Conservation (phyloP, 2,888 invertebrate genomes). For the Cerceris ruficornis region DNA sequence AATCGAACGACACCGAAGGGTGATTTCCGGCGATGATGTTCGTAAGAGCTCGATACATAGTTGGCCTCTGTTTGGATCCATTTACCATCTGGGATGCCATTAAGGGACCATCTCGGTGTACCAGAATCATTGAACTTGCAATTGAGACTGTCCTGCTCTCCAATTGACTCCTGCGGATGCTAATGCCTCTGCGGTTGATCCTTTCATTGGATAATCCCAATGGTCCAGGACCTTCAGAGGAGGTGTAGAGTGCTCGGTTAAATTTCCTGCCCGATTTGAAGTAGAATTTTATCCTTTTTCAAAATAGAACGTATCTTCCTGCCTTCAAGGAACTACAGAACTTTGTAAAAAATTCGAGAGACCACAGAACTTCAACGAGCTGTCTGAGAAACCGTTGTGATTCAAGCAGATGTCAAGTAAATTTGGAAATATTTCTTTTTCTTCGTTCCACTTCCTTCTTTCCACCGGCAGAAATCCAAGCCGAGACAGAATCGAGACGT, state of each 20-base stretch:
- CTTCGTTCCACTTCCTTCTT: constrained; percentile 2
- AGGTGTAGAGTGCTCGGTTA: not conserved
- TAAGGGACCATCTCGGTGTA: constrained; percentile 51
- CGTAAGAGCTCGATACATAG: constrained; percentile 46
- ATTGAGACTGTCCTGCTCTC: constrained; percentile 48
- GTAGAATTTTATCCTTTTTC: no score
- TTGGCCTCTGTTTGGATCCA: constrained; percentile 67
- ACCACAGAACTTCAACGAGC: not conserved
- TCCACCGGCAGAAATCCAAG: not conserved
- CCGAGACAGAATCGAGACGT: constrained; percentile 7
- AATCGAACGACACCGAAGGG: constrained; percentile 48
- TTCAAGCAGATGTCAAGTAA: not conserved
- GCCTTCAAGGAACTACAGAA: no score
- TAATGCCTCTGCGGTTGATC: constrained; percentile 49
- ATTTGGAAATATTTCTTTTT: constrained; percentile 19
- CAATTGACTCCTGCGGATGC: constrained; percentile 28
- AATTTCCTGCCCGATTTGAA: no score
- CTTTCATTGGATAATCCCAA: constrained; percentile 48
- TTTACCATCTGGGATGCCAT: constrained; percentile 60
- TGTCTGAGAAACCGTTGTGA: not conserved
- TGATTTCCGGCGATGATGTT: constrained; percentile 45
- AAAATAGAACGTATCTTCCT: not conserved
- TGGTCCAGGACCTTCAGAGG: constrained; percentile 7
- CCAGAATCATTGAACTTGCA: constrained; percentile 56
- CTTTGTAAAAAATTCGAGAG: no score